Percentiles rank a stretch among this genome's conserved stretches.
Evolutionary conservation across 2,888 invertebrate species (phyloP).

Genomic region (Ditylenchus weischeri): DNA sequence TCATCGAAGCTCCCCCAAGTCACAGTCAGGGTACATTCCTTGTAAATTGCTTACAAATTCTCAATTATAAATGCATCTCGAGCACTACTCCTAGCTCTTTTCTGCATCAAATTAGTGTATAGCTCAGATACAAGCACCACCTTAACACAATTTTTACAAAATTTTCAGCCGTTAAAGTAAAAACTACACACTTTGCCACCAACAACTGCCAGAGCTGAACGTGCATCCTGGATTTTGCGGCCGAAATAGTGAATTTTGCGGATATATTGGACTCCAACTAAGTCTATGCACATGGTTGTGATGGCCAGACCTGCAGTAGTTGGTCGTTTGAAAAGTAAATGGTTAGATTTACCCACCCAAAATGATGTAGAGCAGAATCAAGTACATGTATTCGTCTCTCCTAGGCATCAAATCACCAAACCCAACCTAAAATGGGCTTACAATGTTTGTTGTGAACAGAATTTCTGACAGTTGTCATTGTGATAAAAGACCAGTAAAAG

Average conservation of each 20-base stretch:
- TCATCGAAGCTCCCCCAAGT: too few relatives aligned
- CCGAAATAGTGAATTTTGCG: constrained; percentile 59
- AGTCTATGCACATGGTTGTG: constrained; percentile 58
- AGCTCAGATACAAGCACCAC: constrained; percentile 59
- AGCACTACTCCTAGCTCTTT: constrained; percentile 48
- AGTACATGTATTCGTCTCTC: constrained; percentile 56
- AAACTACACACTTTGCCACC: constrained; percentile 53
- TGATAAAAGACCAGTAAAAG: constrained; percentile 60
- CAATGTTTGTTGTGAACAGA: constrained; percentile 11
- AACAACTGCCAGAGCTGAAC: constrained; percentile 57
- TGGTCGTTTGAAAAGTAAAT: background rate
- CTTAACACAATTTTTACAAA: constrained; percentile 34
- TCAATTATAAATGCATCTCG: constrained; percentile 58
- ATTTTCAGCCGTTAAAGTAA: background rate
- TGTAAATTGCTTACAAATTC: constrained; percentile 11
- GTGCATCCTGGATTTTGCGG: constrained; percentile 56
- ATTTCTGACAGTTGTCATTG: constrained; percentile 57
- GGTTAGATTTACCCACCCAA: constrained; percentile 37
- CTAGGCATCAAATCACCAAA: constrained; percentile 59
- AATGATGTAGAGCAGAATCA: constrained; percentile 58
- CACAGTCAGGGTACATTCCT: too few relatives aligned
- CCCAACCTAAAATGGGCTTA: constrained; percentile 48
- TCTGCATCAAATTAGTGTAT: constrained; percentile 58
- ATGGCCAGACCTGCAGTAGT: constrained; percentile 54
- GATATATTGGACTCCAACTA: constrained; percentile 59